Evolutionary conservation across 2,797 vertebrate genomes (phyloP), one percentile per base, ranked within the genome.

Genomic region (Sebastes steindachneri): DNA sequence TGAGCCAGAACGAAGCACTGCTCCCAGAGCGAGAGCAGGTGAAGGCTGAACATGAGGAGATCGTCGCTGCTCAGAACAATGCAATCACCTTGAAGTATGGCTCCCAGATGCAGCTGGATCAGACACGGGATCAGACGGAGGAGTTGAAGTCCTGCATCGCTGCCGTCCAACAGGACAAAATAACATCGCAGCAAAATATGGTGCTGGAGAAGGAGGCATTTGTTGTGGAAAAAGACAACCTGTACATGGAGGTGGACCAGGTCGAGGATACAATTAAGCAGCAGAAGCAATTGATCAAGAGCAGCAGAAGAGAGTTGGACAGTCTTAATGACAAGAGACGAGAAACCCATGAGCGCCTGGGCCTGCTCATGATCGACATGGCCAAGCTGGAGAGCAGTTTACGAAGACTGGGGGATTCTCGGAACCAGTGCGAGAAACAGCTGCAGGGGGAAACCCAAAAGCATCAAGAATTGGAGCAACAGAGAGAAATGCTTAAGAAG

Each of bases 61-160:
- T 33, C 15, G 72, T 96, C 11, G 72, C 90, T 2, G 41, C 78
- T 15, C 83, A 97, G 37, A 97, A 97, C 69, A 73, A 92, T 2
- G 86, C 83, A 2, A 86, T 97, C 85, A 85, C 79, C 69, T 57
- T 71, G 0, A 97, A 95, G 86, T 91, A 91, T 8, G 9, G n/a
- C 0, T 41, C 79, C 53, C 91, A 91, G 83, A 81, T 87, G 65
- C 70, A 87, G 11, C 86, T 97, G 75, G 94, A 89, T 9, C 84
- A 95, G 28, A 95, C 66, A 8, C 79, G 7, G 17, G 86, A 88
- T 45, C 77, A 76, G 70, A 91, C 84, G 7, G 95, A 92, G 64
- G 33, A 83, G 1, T 75, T 93, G 19, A 90, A 85, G 72, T 82
- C 91, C 23, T 63, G 93, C 83, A 70, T 89, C 0, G 67, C 48